These are phyloP conservation scores for Notothenia rossii DNA, from an alignment of 2,113 vertebrate genomes.

Conservation along the genomic window DNA sequence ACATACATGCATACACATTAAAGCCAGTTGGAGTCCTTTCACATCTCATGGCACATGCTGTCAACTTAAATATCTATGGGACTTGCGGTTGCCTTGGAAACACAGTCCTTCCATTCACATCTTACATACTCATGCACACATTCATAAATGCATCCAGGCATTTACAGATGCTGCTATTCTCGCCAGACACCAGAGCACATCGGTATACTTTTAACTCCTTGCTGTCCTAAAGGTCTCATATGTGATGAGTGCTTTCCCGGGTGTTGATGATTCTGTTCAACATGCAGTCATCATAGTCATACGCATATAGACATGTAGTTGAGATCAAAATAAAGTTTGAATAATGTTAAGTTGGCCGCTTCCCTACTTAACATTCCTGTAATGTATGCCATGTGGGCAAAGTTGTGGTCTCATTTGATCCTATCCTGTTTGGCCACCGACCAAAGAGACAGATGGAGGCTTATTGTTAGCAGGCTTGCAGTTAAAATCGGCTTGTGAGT, in stretches of 20 bases:
- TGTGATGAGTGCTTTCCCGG: too few relatives aligned
- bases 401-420: background rate
- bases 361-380: too few relatives aligned
- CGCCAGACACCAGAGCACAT: background rate
- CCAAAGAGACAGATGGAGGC: slow-evolving; percentile 55
- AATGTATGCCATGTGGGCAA: background rate
- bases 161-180: background rate
- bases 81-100: slow-evolving; percentile 70
- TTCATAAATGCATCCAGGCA: slow-evolving; percentile 36
- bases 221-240: too few relatives aligned
- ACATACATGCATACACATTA: background rate
- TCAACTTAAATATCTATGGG: slow-evolving; percentile 69
- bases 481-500: slow-evolving; percentile 13
- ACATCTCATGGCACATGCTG: slow-evolving; percentile 58
- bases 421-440: slow-evolving; percentile 18
- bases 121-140: slow-evolving; percentile 21
- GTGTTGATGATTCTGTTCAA: too few relatives aligned
- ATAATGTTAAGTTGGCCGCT: too few relatives aligned
- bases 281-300: too few relatives aligned
- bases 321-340: too few relatives aligned
- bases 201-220: too few relatives aligned
- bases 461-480: slow-evolving; percentile 34
- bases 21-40: slow-evolving; percentile 13
- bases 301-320: too few relatives aligned
- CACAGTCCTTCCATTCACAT: slow-evolving; percentile 26